Percentiles rank a stretch among this genome's conserved stretches.
Conservation (phyloP, 2,113 vertebrate genomes). For the Burhinus bistriatus region DNA sequence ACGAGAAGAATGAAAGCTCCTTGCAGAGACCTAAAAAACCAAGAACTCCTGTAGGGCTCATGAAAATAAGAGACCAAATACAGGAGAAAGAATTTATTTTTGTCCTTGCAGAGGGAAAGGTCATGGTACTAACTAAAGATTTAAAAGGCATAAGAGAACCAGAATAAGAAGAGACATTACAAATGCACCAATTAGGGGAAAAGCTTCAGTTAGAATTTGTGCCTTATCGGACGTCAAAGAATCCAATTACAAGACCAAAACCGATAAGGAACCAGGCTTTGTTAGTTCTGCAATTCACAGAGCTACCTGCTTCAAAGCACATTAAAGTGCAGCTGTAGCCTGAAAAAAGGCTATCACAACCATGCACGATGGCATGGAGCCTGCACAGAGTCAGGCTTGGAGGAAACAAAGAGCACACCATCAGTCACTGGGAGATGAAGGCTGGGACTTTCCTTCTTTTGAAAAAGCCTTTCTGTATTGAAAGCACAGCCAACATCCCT, state of each 20-base stretch:
- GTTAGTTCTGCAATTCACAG: neutral
- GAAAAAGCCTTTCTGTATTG: neutral
- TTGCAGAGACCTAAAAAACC: neutral
- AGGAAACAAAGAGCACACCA: neutral
- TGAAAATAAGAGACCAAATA: neutral
- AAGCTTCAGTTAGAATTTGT: neutral
- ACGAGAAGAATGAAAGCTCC: neutral
- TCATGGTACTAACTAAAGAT: neutral
- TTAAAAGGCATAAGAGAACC: neutral
- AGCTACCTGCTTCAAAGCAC: neutral
- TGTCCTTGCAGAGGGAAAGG: neutral
- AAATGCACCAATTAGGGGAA: neutral
- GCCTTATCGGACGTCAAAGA: neutral
- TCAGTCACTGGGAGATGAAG: neutral
- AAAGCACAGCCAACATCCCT: neutral
- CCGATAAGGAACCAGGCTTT: neutral
- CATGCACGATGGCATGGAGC: fast-evolving
- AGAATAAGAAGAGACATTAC: neutral
- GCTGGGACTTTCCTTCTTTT: neutral
- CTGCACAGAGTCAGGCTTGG: neutral
- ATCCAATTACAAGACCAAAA: neutral
- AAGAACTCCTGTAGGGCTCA: neutral
- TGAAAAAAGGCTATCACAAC: neutral
- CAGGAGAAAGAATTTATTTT: neutral
- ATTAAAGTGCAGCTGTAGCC: neutral